Base-by-base conservation (phyloP, 2,888 invertebrate species). In the Diogma glabrata region DNA sequence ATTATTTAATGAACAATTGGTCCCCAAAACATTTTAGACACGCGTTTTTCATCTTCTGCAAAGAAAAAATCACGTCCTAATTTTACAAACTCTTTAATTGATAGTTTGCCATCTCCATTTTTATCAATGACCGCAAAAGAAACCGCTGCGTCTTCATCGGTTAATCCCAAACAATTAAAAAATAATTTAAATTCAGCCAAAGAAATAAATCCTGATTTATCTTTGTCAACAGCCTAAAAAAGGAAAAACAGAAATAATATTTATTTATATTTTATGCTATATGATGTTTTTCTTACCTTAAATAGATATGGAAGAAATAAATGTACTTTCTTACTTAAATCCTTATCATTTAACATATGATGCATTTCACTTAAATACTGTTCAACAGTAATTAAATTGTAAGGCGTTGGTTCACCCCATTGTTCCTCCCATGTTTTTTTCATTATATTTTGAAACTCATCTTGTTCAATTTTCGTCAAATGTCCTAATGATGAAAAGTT, bases 1-100 rank as follows among this genome's bases (percentile, higher is more conserved):
- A n/a, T n/a, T n/a, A n/a, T n/a, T n/a, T n/a, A n/a, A n/a, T n/a
- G n/a, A n/a, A 76, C 74, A 47, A 88, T 72, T 8, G 89, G 88
- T 24, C 89, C 89, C 87, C 88, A 90, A 63, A 89, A 89, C 75
- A 86, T 82, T 71, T 84, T 87, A 60, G 88, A 88, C 54, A 87
- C 82, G 57, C 76, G 77, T 3, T 72, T 75, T 59, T 84, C 79
- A 64, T 89, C 83, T 63, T 88, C 85, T 0, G 84, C 81, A 49
- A 82, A 70, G 69, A 89, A 87, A 66, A 82, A 89, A 56, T 89
- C 87, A 54, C 83, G 80, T 22, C 89, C 89, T 52, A 87, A 75
- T 62, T 81, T 82, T 20, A 88, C 80, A 63, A 89, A 89, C 67
- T 89, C 89, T 63, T 86, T 79, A 52, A 79, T 64, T 17, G 82